phyloP scores from a whole-genome alignment of 2,888 invertebrate genomes.

The Eueremaeus valkanovi region DNA sequence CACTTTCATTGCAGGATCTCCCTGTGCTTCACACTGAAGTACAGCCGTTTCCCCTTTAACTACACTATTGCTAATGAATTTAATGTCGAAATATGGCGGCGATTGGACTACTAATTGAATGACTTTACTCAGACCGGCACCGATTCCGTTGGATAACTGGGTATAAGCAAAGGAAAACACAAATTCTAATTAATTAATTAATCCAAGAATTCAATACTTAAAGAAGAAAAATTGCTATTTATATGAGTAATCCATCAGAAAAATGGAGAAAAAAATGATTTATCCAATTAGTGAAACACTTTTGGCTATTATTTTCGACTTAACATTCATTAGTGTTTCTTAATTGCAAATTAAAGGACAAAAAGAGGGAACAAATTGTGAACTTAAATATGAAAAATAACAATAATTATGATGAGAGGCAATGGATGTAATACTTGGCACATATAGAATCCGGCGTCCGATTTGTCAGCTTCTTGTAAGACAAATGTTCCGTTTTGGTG shows the following conservation, averaged over 20 bases:
- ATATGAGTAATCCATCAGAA: too few relatives aligned
- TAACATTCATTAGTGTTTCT: too few relatives aligned
- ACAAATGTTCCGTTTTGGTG: conserved; percentile 46
- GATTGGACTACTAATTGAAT: conserved; percentile 39
- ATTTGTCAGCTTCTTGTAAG: conserved; percentile 46
- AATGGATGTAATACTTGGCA: conserved; percentile 46
- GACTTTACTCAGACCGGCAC: conserved; percentile 45
- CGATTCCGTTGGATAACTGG: conserved; percentile 44
- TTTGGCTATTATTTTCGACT: too few relatives aligned
- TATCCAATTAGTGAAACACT: too few relatives aligned
- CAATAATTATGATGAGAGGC: not conserved
- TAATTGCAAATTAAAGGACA: not conserved
- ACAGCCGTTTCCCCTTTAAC: conserved; percentile 38
- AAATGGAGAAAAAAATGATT: too few relatives aligned
- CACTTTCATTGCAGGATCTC: conserved; percentile 41
- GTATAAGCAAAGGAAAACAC: too few relatives aligned
- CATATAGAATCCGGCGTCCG: conserved; percentile 49
- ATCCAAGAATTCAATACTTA: too few relatives aligned
- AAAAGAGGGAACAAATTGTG: not conserved
- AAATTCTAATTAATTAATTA: too few relatives aligned
- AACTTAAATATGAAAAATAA: not conserved
- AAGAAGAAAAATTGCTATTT: too few relatives aligned
- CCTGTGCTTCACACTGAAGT: conserved; percentile 40
- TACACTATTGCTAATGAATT: conserved; percentile 45
- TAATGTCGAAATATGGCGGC: conserved; percentile 40